Evolutionary conservation across 1,140 invertebrate genomes (phyloP).

Genomic region (Rhagoletis zephyria): DNA sequence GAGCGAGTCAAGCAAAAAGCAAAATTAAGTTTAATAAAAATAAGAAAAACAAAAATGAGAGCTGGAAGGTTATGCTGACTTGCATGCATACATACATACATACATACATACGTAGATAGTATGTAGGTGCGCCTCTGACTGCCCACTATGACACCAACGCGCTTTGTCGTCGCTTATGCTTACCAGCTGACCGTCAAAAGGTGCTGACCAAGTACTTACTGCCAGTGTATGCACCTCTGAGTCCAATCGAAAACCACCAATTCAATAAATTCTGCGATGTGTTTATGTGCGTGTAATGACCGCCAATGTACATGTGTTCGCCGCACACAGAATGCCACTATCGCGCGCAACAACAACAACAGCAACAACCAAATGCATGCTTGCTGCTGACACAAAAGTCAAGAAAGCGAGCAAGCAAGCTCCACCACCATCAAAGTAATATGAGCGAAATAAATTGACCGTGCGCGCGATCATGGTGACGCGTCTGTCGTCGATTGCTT

Average conservation of each 20-base stretch:
- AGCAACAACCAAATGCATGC: not conserved
- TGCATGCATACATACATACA: not conserved
- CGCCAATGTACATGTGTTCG: constrained; percentile 32
- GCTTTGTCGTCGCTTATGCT: not conserved
- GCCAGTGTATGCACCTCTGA: no score
- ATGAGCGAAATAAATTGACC: constrained; percentile 30
- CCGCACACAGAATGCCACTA: constrained; percentile 24
- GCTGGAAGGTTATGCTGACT: not conserved
- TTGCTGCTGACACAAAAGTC: no score
- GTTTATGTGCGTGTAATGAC: constrained; percentile 40
- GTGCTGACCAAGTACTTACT: not conserved
- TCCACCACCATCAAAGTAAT: not conserved
- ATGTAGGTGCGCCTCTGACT: constrained; percentile 13
- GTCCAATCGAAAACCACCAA: not conserved
- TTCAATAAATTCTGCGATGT: constrained; percentile 31
- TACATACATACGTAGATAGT: not conserved
- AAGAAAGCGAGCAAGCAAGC: not conserved
- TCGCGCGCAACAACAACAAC: not conserved
- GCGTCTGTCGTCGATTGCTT: not conserved
- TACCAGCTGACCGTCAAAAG: not conserved
- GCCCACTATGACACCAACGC: not conserved
- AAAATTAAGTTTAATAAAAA: constrained; percentile 28
- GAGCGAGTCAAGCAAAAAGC: not conserved
- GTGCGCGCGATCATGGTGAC: constrained; percentile 2
- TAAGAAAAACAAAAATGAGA: not conserved